Evolutionary conservation across 2,113 vertebrate species (phyloP).

Genomic region (Sterna hirundo): DNA sequence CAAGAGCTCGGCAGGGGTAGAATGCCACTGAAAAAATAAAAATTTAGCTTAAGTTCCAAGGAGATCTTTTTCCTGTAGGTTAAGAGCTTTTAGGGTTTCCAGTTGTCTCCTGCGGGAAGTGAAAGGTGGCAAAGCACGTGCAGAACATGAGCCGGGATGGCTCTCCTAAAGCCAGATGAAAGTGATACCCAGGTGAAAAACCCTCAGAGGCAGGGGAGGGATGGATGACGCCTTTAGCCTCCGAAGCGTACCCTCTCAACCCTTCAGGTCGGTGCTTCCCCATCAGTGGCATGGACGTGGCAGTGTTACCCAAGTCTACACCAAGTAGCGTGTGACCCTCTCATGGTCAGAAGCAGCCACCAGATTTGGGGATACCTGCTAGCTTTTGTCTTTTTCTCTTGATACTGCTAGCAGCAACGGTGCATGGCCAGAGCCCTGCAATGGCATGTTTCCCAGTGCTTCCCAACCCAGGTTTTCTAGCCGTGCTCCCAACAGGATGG

Average conservation of each 20-base stretch:
- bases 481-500: background rate
- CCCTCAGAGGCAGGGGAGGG: background rate
- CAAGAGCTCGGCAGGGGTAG: background rate
- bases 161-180: background rate
- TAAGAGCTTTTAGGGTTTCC: background rate
- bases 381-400: background rate
- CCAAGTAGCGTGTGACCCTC: background rate
- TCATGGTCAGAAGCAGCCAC: background rate
- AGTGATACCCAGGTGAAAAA: background rate
- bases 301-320: background rate
- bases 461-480: background rate
- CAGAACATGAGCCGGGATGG: background rate
- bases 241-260: background rate
- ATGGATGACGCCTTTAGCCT: background rate
- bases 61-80: background rate
- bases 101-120: background rate
- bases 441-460: background rate
- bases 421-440: background rate
- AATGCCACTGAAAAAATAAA: background rate
- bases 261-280: background rate
- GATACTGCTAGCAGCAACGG: fast-evolving
- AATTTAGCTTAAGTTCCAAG: background rate
- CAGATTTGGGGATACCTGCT: background rate
- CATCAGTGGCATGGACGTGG: background rate
- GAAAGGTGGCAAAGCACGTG: background rate